Conservation (phyloP, 2,888 invertebrate species). For the Cybosia mesomella region DNA sequence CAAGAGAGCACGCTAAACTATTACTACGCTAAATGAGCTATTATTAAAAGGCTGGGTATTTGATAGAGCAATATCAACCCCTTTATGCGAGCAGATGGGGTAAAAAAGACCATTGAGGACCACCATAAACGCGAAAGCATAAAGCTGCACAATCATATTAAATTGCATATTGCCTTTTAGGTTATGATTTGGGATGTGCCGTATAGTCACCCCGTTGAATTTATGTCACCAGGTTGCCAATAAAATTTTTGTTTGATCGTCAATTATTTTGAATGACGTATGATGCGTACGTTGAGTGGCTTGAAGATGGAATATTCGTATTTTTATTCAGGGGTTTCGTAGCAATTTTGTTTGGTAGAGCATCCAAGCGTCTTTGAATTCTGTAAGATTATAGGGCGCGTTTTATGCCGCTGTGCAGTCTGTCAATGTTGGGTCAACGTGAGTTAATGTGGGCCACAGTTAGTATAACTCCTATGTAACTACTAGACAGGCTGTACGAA, state of each 20-base stretch:
- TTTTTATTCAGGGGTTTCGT: neutral
- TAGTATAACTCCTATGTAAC: too few relatives aligned
- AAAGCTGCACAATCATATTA: slow-evolving; percentile 43
- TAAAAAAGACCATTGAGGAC: slow-evolving; percentile 43
- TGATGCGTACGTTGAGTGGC: neutral
- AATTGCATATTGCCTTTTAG: slow-evolving; percentile 42
- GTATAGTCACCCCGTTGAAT: slow-evolving; percentile 48
- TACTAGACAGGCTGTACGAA: too few relatives aligned
- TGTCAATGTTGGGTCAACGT: neutral
- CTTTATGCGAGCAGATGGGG: slow-evolving; percentile 46
- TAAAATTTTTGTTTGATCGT: slow-evolving; percentile 26
- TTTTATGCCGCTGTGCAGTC: neutral
- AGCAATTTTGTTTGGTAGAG: neutral
- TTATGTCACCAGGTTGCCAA: slow-evolving; percentile 51
- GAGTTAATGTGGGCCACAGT: too few relatives aligned
- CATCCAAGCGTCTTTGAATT: neutral
- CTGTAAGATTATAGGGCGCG: neutral
- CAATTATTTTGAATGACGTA: slow-evolving; percentile 24
- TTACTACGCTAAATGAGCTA: slow-evolving; percentile 40
- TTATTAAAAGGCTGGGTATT: slow-evolving; percentile 56
- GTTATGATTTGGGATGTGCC: slow-evolving; percentile 40
- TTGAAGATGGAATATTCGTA: neutral
- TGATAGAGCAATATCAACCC: slow-evolving; percentile 51
- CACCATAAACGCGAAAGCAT: slow-evolving; percentile 51
- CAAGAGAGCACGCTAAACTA: slow-evolving; percentile 19